phyloP scores from a whole-genome alignment of 2,113 vertebrate species.

The Nycticebus coucang region DNA sequence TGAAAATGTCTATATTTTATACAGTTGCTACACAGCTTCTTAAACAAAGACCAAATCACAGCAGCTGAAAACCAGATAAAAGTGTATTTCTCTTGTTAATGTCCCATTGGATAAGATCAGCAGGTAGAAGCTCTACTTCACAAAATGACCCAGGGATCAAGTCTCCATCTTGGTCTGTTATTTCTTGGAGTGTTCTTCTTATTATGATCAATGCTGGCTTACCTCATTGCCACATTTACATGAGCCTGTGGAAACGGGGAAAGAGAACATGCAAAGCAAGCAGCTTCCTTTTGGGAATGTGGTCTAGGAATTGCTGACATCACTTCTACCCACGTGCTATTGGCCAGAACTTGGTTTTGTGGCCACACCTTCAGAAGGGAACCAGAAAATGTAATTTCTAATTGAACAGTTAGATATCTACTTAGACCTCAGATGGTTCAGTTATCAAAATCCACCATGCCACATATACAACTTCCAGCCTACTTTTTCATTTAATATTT shows the following conservation, averaged over 20 bases:
- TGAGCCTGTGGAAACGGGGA: background rate
- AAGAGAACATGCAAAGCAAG: background rate
- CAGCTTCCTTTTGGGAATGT: background rate
- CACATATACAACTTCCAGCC: background rate
- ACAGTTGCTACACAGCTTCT: background rate
- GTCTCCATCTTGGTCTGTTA: background rate
- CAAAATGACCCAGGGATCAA: background rate
- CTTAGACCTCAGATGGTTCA: background rate
- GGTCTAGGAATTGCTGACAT: background rate
- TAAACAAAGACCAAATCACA: background rate
- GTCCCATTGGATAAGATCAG: background rate
- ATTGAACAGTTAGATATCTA: background rate
- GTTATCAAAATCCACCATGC: background rate
- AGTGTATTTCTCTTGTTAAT: background rate
- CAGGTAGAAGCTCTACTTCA: background rate
- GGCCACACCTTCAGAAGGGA: background rate
- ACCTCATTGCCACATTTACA: background rate
- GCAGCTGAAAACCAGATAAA: background rate
- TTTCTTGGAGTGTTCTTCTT: background rate
- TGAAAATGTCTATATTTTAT: background rate
- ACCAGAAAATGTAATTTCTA: background rate
- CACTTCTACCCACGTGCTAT: background rate
- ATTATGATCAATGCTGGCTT: background rate
- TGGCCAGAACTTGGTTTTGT: background rate
- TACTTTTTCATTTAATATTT: slow-evolving; percentile 9